Evolutionary conservation across 2,797 vertebrate species (phyloP).

Genomic region (Oophaga sylvatica): DNA sequence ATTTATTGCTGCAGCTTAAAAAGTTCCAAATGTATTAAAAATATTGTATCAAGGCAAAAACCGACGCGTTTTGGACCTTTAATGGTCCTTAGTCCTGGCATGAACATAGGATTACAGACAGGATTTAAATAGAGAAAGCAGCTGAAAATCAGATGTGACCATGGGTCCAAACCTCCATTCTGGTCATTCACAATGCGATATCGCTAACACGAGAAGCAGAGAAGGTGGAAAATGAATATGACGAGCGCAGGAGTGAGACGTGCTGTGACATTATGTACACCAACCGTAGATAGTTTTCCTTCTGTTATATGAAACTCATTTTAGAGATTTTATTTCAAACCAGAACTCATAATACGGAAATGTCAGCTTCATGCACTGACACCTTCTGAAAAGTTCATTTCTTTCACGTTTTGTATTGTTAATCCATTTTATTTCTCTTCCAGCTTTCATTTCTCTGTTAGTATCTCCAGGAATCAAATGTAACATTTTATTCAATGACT

Average conservation of each 20-base stretch:
- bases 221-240: neutral
- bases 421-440: constrained; percentile 17
- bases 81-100: too few species aligned
- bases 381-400: constrained; percentile 47
- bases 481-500: neutral
- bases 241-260: neutral
- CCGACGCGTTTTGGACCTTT: too few species aligned
- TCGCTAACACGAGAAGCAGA: neutral
- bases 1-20: too few species aligned
- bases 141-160: neutral
- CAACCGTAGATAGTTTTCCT: neutral
- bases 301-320: constrained; percentile 7
- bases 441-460: constrained; percentile 9
- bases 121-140: too few species aligned
- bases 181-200: too few species aligned
- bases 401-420: neutral
- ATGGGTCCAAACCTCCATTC: neutral
- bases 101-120: too few species aligned
- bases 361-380: constrained; percentile 54
- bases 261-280: neutral
- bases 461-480: neutral
- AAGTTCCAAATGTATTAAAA: too few species aligned
- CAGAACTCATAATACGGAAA: constrained; percentile 36
- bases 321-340: constrained; percentile 26
- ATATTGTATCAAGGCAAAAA: too few species aligned